A percentile compares a stretch with the other conserved stretches of the same genome.
phyloP scores from a whole-genome alignment of 2,797 vertebrate species.

The Jordanella pulchra region DNA sequence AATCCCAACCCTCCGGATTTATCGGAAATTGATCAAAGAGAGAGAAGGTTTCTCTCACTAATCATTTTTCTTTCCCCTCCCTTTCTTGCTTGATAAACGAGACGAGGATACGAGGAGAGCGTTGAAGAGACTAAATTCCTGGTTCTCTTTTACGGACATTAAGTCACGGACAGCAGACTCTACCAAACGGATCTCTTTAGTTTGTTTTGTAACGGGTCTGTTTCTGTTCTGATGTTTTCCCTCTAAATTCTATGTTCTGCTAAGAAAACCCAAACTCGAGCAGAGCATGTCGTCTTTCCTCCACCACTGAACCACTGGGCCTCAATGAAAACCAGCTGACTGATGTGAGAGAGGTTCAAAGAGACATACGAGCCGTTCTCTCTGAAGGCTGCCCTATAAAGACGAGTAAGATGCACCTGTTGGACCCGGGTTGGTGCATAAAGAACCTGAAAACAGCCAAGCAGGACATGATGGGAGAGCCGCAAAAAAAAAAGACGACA shows the following conservation, averaged over 20 bases:
- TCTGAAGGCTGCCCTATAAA: constrained; percentile 14
- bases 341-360: constrained; percentile 14
- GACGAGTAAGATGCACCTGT: constrained; percentile 39
- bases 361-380: constrained; percentile 16
- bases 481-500: constrained; percentile 25
- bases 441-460: constrained; percentile 20
- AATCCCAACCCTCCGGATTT: background rate
- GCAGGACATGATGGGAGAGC: constrained; percentile 18
- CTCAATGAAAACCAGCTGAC: constrained; percentile 41
- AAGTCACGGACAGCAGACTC: background rate
- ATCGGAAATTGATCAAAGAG: constrained; percentile 7
- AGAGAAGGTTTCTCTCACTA: constrained; percentile 26
- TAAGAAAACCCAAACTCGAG: constrained; percentile 16
- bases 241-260: constrained; percentile 10
- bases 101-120: constrained; percentile 31
- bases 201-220: constrained; percentile 9
- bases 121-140: constrained; percentile 9
- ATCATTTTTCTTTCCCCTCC: constrained; percentile 35
- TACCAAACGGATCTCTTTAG: constrained; percentile 21
- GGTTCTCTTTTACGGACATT: constrained; percentile 29
- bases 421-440: constrained; percentile 7
- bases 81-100: constrained; percentile 33
- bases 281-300: constrained; percentile 13
- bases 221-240: constrained; percentile 7
- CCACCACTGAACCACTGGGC: constrained; percentile 4